Percentiles rank a stretch among this genome's conserved stretches.
These are phyloP conservation scores for Alexandromys fortis DNA, from an alignment of 2,113 vertebrate genomes.

Conservation along the genomic window DNA sequence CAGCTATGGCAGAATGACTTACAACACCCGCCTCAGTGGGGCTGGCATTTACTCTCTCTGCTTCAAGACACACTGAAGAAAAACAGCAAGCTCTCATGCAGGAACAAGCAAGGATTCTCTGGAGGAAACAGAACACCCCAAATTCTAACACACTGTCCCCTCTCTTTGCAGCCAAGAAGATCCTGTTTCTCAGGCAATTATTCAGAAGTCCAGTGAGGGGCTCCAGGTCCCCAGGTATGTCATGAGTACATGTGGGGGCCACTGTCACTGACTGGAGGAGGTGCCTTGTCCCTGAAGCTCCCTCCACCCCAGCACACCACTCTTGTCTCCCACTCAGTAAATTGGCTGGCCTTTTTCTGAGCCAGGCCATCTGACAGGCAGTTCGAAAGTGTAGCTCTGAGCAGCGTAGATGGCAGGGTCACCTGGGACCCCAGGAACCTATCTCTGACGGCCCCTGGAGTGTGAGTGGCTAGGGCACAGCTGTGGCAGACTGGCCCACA, in stretches of 20 bases:
- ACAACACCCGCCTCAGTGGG: background rate
- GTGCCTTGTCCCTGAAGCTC: slow-evolving; percentile 60
- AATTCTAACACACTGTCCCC: slow-evolving; percentile 78
- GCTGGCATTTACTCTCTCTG: background rate
- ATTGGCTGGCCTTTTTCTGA: slow-evolving; percentile 61
- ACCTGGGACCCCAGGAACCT: slow-evolving; percentile 82
- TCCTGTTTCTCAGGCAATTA: slow-evolving; percentile 85
- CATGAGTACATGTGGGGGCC: slow-evolving; percentile 63
- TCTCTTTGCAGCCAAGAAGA: slow-evolving; percentile 84
- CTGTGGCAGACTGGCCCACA: accelerated
- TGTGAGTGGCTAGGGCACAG: background rate
- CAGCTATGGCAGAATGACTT: background rate
- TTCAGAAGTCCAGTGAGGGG: slow-evolving; percentile 79
- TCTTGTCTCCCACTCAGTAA: background rate
- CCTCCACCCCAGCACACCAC: background rate
- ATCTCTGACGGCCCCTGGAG: background rate
- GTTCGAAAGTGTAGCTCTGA: slow-evolving; percentile 8
- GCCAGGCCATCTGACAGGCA: slow-evolving; percentile 35
- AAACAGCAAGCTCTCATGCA: background rate
- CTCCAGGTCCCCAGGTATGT: slow-evolving; percentile 85
- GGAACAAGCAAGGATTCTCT: background rate
- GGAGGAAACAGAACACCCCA: accelerated
- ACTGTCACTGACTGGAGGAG: background rate
- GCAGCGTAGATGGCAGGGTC: slow-evolving; percentile 77
- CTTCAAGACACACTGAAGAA: too few species aligned